Base-by-base conservation (phyloP, 23 tunicate species). In the Styela plicata region DNA sequence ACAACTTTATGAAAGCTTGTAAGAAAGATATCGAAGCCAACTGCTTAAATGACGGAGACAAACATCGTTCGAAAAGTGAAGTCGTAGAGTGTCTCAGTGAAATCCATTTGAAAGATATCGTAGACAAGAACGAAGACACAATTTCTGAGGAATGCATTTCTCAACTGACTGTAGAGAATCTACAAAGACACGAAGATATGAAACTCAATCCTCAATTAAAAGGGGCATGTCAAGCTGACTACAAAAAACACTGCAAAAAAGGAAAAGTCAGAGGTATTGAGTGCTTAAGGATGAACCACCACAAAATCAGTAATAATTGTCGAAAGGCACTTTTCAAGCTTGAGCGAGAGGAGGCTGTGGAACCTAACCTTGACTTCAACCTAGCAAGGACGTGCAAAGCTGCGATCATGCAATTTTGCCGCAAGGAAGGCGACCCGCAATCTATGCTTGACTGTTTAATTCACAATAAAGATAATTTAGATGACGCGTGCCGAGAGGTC, bases 181-280 rank as follows among this genome's bases (percentile, higher is more conserved):
- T 93, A 16, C 82, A 84, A 37, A 87, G 87, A 86, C 93, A 88
- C 68, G 86, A 90, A 69, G 94, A 95, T 80, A 95, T 95, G 36
- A 81, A 87, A 63, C 75, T 95, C 2, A 84, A 89, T 37, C 99
- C 99, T 1, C 79, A 73, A 27, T 28, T 95, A 81, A 64, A 75
- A 20, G 63, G 80, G 27, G 69, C 62, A 34, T 95, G 99, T 36
- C 73, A 69, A 34, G 27, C 29, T 22, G 99, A 95, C 74, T 63
- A 61, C 1, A 32, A 84, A 52, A 69, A 61, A 20, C 63, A 68
- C 16, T 93, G 98, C 69, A 78, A 86, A 76, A 62, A 80, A 5
- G 89, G 89, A 19, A 78, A 82, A 28, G 97, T 85, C 3, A 36
- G 30, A 18, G 87, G 78, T 19, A 69, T 93, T 28, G 89, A 88